Evolutionary conservation across 2,888 invertebrate genomes (phyloP).

Genomic region (Lucinisca nassula): DNA sequence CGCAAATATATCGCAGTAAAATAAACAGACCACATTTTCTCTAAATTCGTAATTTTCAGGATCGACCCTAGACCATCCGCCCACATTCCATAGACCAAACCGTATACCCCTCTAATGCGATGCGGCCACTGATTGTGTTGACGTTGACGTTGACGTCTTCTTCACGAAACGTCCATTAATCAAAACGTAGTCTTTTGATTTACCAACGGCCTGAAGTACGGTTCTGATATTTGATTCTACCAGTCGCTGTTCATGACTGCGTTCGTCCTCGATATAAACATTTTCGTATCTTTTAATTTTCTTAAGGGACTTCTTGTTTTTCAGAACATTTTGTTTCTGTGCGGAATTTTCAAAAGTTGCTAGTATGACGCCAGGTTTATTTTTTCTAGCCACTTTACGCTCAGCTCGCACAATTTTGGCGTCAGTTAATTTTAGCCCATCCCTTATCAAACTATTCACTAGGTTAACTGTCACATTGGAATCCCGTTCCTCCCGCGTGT

Average conservation of each 20-base stretch:
- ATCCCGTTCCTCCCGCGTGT: neutral
- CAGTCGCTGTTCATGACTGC: neutral
- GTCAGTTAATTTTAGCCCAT: neutral
- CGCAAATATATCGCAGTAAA: conserved; percentile 19
- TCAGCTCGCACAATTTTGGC: neutral
- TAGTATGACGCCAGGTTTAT: neutral
- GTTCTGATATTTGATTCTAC: neutral
- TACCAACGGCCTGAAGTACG: neutral
- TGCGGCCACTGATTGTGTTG: too few relatives aligned
- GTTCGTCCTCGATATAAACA: neutral
- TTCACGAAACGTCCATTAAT: neutral
- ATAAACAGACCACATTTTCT: neutral
- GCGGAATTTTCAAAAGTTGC: neutral
- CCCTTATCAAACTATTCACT: neutral
- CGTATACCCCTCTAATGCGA: conserved; percentile 12
- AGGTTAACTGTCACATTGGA: neutral
- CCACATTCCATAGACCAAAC: conserved; percentile 17
- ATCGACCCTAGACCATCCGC: conserved; percentile 24
- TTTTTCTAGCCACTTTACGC: neutral
- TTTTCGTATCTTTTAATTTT: neutral
- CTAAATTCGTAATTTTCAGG: conserved; percentile 1
- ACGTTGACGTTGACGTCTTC: neutral
- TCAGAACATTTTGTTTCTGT: neutral
- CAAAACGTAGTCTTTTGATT: neutral
- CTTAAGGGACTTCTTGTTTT: neutral